Percentiles rank a stretch among this genome's conserved stretches.
These are phyloP conservation scores for Astyanax mexicanus DNA, from an alignment of 2,797 vertebrate species.

Conservation along the genomic window DNA sequence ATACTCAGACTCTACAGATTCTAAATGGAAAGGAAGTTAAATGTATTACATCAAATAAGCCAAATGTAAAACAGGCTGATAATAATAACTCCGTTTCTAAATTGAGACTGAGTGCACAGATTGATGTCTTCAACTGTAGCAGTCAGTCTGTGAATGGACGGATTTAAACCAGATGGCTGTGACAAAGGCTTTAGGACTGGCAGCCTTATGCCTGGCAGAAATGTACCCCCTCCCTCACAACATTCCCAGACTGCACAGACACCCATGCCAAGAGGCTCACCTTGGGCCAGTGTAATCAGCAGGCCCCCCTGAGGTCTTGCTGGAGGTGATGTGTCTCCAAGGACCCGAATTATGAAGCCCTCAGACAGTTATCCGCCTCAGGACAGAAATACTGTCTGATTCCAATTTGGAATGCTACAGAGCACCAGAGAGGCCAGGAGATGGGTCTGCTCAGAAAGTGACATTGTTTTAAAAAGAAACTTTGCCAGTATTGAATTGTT, in stretches of 20 bases:
- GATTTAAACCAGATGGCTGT: slow-evolving; percentile 16
- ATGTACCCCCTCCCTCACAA: neutral
- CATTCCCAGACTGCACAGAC: slow-evolving; percentile 4
- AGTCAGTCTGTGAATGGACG: slow-evolving; percentile 15
- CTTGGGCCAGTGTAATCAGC: slow-evolving; percentile 29
- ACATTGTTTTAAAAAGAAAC: too few relatives aligned
- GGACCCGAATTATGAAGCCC: slow-evolving; percentile 38
- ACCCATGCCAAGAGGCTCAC: slow-evolving; percentile 22
- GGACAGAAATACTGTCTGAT: slow-evolving; percentile 10
- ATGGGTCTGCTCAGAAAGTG: neutral
- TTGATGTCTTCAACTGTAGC: neutral
- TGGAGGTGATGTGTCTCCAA: slow-evolving; percentile 49
- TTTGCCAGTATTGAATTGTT: too few relatives aligned
- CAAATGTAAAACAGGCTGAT: too few relatives aligned
- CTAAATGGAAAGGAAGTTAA: too few relatives aligned
- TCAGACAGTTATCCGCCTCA: slow-evolving; percentile 25
- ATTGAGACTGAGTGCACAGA: too few relatives aligned
- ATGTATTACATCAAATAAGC: too few relatives aligned
- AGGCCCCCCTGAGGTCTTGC: slow-evolving; percentile 33
- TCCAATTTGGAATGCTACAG: neutral
- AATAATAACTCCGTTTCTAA: too few relatives aligned
- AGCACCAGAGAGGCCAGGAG: neutral
- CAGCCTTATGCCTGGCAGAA: slow-evolving; percentile 14
- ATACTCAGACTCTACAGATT: too few relatives aligned
- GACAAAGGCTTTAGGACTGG: slow-evolving; percentile 31